Percentiles rank a stretch among this genome's conserved stretches.
Evolutionary conservation across 2,888 invertebrate species (phyloP).

Genomic region (Drosophila algonquin): DNA sequence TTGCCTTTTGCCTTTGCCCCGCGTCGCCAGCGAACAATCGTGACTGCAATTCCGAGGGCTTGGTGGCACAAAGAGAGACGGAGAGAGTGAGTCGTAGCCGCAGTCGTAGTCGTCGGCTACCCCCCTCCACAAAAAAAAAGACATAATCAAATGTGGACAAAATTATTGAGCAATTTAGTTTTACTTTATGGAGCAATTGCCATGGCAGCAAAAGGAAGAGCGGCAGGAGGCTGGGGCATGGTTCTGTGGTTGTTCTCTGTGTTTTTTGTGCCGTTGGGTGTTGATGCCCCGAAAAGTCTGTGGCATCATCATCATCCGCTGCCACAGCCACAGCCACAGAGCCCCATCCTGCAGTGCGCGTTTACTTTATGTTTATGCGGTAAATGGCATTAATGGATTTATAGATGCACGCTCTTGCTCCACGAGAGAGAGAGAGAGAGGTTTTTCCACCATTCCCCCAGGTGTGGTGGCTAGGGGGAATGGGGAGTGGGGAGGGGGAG

Average conservation of each 20-base stretch:
- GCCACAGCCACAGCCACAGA: background rate
- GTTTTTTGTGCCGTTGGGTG: constrained; percentile 33
- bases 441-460: background rate
- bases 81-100: background rate
- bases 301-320: constrained; percentile 19
- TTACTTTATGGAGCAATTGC: constrained; percentile 81
- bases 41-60: constrained; percentile 71
- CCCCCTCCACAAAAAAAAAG: constrained; percentile 50
- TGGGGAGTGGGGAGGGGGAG: background rate
- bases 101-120: constrained; percentile 2
- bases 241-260: constrained; percentile 8
- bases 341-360: constrained; percentile 46
- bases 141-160: constrained; percentile 80
- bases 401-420: constrained; percentile 61
- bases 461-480: no score
- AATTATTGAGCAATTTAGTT: constrained; percentile 82
- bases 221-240: background rate
- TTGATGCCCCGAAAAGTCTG: constrained; percentile 39
- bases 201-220: constrained; percentile 31
- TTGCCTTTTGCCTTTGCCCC: constrained; percentile 19
- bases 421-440: constrained; percentile 15
- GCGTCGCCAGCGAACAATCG: constrained; percentile 52
- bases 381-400: constrained; percentile 79
- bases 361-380: constrained; percentile 76
- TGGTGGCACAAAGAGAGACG: background rate